phyloP scores from a whole-genome alignment of 2,113 vertebrate genomes.

The Aegotheles bennettii region DNA sequence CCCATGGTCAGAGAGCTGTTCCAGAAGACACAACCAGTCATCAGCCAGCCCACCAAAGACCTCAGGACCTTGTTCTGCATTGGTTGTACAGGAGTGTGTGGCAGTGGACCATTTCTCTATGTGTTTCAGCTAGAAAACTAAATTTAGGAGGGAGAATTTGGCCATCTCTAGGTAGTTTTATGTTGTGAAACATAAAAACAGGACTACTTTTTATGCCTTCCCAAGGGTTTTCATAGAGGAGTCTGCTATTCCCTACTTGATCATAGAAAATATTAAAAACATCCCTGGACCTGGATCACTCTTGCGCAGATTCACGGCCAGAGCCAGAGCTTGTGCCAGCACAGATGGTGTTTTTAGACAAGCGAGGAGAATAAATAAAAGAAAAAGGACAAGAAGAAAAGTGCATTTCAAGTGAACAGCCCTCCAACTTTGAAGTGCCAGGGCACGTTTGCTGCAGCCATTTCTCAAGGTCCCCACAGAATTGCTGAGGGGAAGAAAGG shows the following conservation, averaged over 20 bases:
- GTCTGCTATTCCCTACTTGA: background rate
- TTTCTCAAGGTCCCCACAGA: conserved; percentile 48
- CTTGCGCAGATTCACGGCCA: background rate
- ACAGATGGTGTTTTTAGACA: background rate
- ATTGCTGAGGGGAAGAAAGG: conserved; percentile 41
- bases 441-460: conserved; percentile 32
- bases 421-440: conserved; percentile 47
- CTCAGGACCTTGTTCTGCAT: background rate
- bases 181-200: background rate
- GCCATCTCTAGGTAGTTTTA: background rate
- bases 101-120: background rate
- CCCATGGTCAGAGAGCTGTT: background rate
- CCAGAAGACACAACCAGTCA: background rate
- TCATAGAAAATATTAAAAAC: background rate
- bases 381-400: background rate
- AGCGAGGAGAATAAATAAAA: background rate
- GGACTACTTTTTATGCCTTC: background rate
- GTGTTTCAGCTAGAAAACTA: background rate
- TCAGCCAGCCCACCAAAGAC: background rate
- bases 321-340: background rate
- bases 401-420: conserved; percentile 8
- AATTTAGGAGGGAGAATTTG: background rate
- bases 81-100: background rate
- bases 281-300: background rate
- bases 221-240: background rate